Conservation (phyloP, 2,888 invertebrate species). For the Ferrisia virgata region DNA sequence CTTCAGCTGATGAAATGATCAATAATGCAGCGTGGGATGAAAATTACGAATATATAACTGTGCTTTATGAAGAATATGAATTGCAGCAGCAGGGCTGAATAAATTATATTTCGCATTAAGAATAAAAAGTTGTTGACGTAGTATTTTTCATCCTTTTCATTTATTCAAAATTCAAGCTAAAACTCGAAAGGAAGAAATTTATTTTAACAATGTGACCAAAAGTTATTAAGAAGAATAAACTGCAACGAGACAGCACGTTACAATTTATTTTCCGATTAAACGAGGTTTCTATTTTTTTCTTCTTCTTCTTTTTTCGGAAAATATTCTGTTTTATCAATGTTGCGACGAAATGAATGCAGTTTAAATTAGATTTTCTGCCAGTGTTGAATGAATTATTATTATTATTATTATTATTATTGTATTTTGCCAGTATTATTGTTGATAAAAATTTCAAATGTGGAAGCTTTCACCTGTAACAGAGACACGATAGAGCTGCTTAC, state of each 20-base stretch:
- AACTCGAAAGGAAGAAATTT: not conserved
- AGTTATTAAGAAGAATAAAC: not conserved
- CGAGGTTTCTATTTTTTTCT: not conserved
- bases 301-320: not conserved
- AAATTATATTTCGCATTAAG: slow-evolving; percentile 1
- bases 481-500: too few relatives aligned
- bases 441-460: too few relatives aligned
- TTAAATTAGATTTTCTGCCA: not conserved
- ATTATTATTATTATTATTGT: not conserved
- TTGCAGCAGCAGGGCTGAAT: slow-evolving; percentile 4
- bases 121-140: not conserved
- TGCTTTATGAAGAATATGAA: not conserved
- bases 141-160: slow-evolving; percentile 15
- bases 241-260: not conserved
- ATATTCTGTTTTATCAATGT: not conserved
- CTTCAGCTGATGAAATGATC: slow-evolving; percentile 1
- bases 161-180: slow-evolving; percentile 9
- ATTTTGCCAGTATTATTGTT: not conserved
- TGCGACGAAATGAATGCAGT: not conserved
- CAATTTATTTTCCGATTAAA: not conserved
- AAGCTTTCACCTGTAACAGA: too few relatives aligned
- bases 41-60: not conserved
- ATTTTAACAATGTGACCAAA: slow-evolving; percentile 9
- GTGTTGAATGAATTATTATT: not conserved
- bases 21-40: not conserved